Evolutionary conservation across 1,140 invertebrate species (phyloP), one percentile per base, ranked within the genome.

Genomic region (Zelostemma sp.): DNA sequence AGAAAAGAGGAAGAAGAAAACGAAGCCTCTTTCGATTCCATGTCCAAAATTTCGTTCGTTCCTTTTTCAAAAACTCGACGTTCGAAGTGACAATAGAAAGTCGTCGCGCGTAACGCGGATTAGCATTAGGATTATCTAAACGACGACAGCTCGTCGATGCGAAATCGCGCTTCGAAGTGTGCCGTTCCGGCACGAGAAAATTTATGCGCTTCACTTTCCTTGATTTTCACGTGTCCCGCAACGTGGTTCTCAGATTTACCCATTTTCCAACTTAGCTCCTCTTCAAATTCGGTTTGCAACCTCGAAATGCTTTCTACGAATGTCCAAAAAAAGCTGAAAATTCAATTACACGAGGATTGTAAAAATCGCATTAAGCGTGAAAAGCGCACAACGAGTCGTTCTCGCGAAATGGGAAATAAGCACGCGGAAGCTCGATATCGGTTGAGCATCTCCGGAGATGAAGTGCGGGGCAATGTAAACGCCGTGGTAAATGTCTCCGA

Each of bases 221-320:
- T 49, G 68, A 64, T 72, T 75, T 59, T 76, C 75, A 76, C 75
- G 70, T 76, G 70, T 71, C 57, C 53, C 41, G 59, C 49, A 76
- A 75, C 73, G 75, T 76, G 75, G 68, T 40, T n/a, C 58, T 70
- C 28, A 11, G 28, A 31, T 11, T 31, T 11, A 11, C 28, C 28
- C 11, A 11, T 11, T 31, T n/a, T n/a, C n/a, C n/a, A n/a, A n/a
- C n/a, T n/a, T n/a, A n/a, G n/a, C n/a, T n/a, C n/a, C n/a, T n/a
- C n/a, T n/a, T n/a, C n/a, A n/a, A n/a, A n/a, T n/a, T n/a, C n/a
- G n/a, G n/a, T n/a, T n/a, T n/a, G n/a, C n/a, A n/a, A n/a, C n/a
- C n/a, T n/a, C n/a, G n/a, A n/a, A n/a, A n/a, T n/a, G n/a, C n/a
- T n/a, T n/a, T n/a, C n/a, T n/a, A n/a, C n/a, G n/a, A n/a, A n/a